phyloP scores from a whole-genome alignment of 30 jellyfish, hydroid and myxozoan genomes.

The Rhopilema esculentum region DNA sequence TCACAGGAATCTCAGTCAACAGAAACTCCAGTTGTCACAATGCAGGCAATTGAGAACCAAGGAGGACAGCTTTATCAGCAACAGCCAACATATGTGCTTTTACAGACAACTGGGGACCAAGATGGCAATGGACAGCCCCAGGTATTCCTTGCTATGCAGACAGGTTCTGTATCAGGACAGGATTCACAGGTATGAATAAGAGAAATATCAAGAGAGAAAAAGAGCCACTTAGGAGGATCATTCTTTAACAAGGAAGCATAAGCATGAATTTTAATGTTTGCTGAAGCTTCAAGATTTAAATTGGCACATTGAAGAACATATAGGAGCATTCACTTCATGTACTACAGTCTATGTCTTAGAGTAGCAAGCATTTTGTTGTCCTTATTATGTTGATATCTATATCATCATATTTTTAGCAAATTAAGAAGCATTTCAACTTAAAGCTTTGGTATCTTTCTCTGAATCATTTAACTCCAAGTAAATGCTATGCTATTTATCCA shows the following conservation, averaged over 20 bases:
- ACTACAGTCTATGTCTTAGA: too few relatives aligned
- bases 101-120: slow-evolving; percentile 92
- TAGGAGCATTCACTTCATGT: too few relatives aligned
- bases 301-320: too few relatives aligned
- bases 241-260: not conserved
- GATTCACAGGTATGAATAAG: slow-evolving; percentile 72
- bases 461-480: too few relatives aligned
- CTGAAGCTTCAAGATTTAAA: too few relatives aligned
- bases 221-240: not conserved
- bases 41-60: slow-evolving; percentile 56
- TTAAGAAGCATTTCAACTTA: too few relatives aligned
- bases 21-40: slow-evolving; percentile 39
- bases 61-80: slow-evolving; percentile 78
- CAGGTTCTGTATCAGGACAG: slow-evolving; percentile 74
- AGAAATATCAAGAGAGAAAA: not conserved
- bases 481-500: too few relatives aligned
- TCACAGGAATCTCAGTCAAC: slow-evolving; percentile 25
- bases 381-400: too few relatives aligned
- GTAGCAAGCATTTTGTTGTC: too few relatives aligned
- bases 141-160: slow-evolving; percentile 94
- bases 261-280: too few relatives aligned
- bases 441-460: too few relatives aligned
- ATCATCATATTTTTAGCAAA: too few relatives aligned
- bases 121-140: slow-evolving; percentile 95
- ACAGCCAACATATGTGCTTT: slow-evolving; percentile 93